phyloP scores from a whole-genome alignment of 35 echinoderm and acorn worm genomes.

The Apostichopus parvimensis region DNA sequence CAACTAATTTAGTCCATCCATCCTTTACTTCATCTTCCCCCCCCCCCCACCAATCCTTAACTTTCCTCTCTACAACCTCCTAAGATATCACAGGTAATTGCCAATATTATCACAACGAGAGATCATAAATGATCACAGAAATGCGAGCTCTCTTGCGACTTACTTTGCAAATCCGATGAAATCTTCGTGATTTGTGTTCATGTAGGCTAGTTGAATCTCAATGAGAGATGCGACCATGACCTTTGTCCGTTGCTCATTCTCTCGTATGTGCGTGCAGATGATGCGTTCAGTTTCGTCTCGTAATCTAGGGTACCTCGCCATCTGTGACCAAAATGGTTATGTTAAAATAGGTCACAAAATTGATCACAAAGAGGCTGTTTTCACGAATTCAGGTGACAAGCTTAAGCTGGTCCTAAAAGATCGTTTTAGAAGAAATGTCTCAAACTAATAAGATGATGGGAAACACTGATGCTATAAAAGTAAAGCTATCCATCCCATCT shows the following conservation, averaged over 20 bases:
- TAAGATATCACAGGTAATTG: no score
- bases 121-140: no score
- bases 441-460: no score
- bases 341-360: no score
- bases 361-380: no score
- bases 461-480: no score
- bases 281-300: slow-evolving; percentile 97
- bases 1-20: no score
- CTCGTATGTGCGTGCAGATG: slow-evolving; percentile 80
- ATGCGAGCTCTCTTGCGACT: slow-evolving; percentile 7
- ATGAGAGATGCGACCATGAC: slow-evolving; percentile 75
- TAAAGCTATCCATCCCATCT: background rate
- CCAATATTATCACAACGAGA: no score
- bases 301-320: slow-evolving; percentile 91
- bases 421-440: background rate
- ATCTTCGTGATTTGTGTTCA: slow-evolving; percentile 99
- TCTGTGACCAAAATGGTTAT: slow-evolving; percentile 40
- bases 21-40: no score
- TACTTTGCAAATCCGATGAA: slow-evolving; percentile 99
- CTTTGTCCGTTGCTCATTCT: slow-evolving; percentile 89
- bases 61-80: background rate
- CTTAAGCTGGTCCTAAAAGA: background rate
- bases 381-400: no score
- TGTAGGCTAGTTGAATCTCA: slow-evolving; percentile 93
- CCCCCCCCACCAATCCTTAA: background rate